Percentiles rank a stretch among this genome's conserved stretches.
These are phyloP conservation scores for Stichodactyla helianthus DNA, from an alignment of 64 coral and sea anemone genomes.

Conservation along the genomic window DNA sequence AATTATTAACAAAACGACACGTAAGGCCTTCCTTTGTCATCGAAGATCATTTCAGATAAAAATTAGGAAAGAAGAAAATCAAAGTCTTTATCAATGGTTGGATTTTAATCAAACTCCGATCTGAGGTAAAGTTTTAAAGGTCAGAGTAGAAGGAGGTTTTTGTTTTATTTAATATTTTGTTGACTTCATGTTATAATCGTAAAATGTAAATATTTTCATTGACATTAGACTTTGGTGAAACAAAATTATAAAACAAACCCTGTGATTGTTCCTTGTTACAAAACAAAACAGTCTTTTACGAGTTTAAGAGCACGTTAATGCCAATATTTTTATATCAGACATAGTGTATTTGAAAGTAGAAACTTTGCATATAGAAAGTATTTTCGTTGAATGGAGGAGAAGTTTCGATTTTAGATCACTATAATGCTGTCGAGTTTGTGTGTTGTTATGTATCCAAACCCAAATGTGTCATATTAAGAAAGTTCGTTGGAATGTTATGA, in stretches of 20 bases:
- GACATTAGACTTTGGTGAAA: background rate
- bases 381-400: too few relatives aligned
- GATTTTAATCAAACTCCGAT: background rate
- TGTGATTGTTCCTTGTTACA: background rate
- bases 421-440: background rate
- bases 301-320: background rate
- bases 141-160: too few relatives aligned
- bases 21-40: background rate
- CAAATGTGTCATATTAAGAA: conserved; percentile 14
- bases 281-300: background rate
- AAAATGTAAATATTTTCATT: conserved; percentile 24
- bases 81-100: background rate
- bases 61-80: conserved; percentile 1
- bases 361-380: too few relatives aligned
- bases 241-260: background rate
- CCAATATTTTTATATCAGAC: too few relatives aligned
- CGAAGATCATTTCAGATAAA: background rate
- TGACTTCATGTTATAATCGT: background rate
- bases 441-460: background rate
- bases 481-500: conserved; percentile 22
- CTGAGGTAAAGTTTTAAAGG: background rate
- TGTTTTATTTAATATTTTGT: background rate
- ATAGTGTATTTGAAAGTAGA: background rate
- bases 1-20: conserved; percentile 19
- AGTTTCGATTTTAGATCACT: background rate